Evolutionary conservation across 2,888 invertebrate species (phyloP).

Genomic region (Amphipyra berbera): DNA sequence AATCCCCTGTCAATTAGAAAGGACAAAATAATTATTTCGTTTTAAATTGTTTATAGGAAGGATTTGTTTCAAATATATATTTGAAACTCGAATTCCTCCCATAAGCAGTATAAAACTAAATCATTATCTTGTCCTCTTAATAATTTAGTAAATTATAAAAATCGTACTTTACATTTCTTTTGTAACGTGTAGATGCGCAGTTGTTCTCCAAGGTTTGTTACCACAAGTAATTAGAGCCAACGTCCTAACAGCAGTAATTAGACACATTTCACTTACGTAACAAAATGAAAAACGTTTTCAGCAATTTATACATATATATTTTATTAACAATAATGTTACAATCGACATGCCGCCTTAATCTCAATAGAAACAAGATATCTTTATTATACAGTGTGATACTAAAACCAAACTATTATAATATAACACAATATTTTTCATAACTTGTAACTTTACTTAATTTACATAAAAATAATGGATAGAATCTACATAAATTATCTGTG

Average conservation of each 20-base stretch:
- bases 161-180: too few relatives aligned
- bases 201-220: slow-evolving; percentile 10
- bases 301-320: slow-evolving; percentile 89
- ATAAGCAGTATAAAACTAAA: too few relatives aligned
- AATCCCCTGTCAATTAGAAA: too few relatives aligned
- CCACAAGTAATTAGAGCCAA: slow-evolving; percentile 18
- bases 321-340: slow-evolving; percentile 89
- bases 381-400: slow-evolving; percentile 81
- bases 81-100: too few relatives aligned
- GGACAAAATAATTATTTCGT: too few relatives aligned
- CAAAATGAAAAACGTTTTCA: slow-evolving; percentile 68
- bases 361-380: slow-evolving; percentile 81
- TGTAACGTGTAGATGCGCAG: not conserved
- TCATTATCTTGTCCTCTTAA: too few relatives aligned
- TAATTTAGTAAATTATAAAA: too few relatives aligned
- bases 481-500: slow-evolving; percentile 63
- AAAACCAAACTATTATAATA: slow-evolving; percentile 73
- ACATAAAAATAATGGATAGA: slow-evolving; percentile 71
- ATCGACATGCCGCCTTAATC: slow-evolving; percentile 86
- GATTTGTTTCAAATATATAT: too few relatives aligned
- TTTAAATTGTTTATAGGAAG: too few relatives aligned
- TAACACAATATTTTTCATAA: slow-evolving; percentile 75
- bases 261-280: slow-evolving; percentile 1
- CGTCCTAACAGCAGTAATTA: slow-evolving; percentile 16
- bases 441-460: slow-evolving; percentile 73